Percentiles rank a stretch among this genome's conserved stretches.
Evolutionary conservation across 1,140 invertebrate genomes (phyloP).

Genomic region (Schlechtendalia chinensis): DNA sequence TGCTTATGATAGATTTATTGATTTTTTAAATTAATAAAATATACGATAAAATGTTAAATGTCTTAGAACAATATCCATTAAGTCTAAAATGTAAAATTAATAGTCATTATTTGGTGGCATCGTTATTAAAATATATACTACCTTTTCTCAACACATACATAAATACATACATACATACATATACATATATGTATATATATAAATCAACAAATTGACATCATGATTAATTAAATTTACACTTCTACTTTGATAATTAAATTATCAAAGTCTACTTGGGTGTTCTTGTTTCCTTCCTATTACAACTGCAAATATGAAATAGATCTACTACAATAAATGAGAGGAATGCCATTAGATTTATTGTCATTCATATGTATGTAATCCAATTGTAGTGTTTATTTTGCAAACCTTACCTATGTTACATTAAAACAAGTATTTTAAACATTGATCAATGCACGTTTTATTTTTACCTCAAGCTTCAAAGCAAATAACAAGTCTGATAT

Average conservation of each 20-base stretch:
- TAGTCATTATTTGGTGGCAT: no score
- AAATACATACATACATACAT: no score
- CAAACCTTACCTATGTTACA: background rate
- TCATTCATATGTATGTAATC: background rate
- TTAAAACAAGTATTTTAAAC: background rate
- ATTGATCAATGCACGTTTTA: background rate
- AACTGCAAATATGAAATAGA: background rate
- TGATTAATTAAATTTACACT: background rate
- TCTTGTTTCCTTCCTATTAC: background rate
- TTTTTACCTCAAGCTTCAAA: background rate
- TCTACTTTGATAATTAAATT: background rate
- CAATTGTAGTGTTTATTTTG: background rate
- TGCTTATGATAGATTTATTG: no score
- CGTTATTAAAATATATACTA: no score
- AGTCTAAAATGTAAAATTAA: no score
- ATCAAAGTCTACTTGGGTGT: background rate
- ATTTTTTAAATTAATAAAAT: no score
- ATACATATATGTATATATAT: no score
- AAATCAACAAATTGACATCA: background rate
- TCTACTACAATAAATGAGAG: background rate
- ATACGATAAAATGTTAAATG: no score
- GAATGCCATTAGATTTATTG: background rate
- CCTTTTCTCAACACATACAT: no score
- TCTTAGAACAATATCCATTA: no score
- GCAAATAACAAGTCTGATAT: background rate